A percentile compares a stretch with the other conserved stretches of the same genome.
phyloP scores from a whole-genome alignment of 2,113 vertebrate species.

The Recurvirostra avosetta region DNA sequence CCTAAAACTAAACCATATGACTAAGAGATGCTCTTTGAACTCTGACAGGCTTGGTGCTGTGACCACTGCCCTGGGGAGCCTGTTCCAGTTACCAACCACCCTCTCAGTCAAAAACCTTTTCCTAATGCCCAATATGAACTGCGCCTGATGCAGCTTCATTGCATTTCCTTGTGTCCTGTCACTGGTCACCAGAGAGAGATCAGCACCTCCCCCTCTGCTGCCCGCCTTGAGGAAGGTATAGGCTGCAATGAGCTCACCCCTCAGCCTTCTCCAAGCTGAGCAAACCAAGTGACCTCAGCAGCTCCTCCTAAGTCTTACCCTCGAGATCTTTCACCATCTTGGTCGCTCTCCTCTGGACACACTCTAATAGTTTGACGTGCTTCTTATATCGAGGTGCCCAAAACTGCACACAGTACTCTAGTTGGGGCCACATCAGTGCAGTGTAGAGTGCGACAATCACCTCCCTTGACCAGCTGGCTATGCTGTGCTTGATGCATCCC shows the following conservation, averaged over 20 bases:
- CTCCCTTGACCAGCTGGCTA: fast-evolving
- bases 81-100: neutral
- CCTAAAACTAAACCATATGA: too few relatives aligned
- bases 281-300: neutral
- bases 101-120: neutral
- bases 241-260: neutral
- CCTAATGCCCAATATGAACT: neutral
- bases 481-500: neutral
- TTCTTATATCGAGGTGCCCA: neutral
- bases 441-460: neutral
- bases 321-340: neutral
- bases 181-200: neutral
- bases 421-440: neutral
- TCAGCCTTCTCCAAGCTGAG: neutral
- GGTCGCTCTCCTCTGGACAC: neutral
- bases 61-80: too few relatives aligned
- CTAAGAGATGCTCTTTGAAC: neutral
- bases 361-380: neutral
- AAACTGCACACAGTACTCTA: neutral
- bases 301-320: neutral
- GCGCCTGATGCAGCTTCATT: neutral
- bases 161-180: fast-evolving
- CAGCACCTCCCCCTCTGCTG: neutral
- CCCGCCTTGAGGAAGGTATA: neutral
- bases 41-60: neutral